A percentile compares a stretch with the other conserved stretches of the same genome.
Conservation (phyloP, 2,888 invertebrate species). For the Drosophila paramelanica region DNA sequence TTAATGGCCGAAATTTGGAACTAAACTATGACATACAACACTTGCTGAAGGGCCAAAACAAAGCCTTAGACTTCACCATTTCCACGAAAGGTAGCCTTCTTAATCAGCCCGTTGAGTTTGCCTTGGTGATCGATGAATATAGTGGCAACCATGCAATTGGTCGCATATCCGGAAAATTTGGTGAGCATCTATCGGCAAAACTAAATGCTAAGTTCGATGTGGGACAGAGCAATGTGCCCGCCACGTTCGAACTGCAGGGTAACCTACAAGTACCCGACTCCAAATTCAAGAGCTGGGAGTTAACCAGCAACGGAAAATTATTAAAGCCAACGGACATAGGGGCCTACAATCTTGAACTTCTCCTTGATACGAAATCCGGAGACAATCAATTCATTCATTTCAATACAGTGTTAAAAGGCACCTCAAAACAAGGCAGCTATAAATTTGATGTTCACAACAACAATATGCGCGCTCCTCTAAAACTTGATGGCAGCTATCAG, state of each 20-base stretch:
- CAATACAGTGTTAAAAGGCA: constrained; percentile 64
- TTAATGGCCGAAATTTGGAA: constrained; percentile 86
- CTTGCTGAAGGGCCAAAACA: constrained; percentile 76
- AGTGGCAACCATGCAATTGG: constrained; percentile 81
- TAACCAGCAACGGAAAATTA: constrained; percentile 83
- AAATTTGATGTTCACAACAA: constrained; percentile 64
- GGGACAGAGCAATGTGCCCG: constrained; percentile 82
- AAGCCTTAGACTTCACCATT: constrained; percentile 60
- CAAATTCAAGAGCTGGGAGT: constrained; percentile 85
- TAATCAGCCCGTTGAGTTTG: constrained; percentile 77
- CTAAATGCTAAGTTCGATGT: constrained; percentile 85
- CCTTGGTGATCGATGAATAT: constrained; percentile 76
- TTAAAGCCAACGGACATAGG: constrained; percentile 72
- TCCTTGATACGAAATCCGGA: constrained; percentile 61
- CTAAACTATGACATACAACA: constrained; percentile 84
- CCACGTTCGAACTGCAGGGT: constrained; percentile 86
- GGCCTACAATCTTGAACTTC: constrained; percentile 62
- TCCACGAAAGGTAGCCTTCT: constrained; percentile 81
- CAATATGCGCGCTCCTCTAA: constrained; percentile 65
- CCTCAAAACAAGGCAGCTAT: constrained; percentile 69
- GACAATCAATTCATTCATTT: constrained; percentile 66
- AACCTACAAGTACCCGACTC: constrained; percentile 87
- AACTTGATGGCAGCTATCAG: constrained; percentile 75
- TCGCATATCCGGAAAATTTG: constrained; percentile 85
- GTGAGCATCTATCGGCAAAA: constrained; percentile 84